phyloP scores from a whole-genome alignment of 2,113 vertebrate species.

The Pipra filicauda region DNA sequence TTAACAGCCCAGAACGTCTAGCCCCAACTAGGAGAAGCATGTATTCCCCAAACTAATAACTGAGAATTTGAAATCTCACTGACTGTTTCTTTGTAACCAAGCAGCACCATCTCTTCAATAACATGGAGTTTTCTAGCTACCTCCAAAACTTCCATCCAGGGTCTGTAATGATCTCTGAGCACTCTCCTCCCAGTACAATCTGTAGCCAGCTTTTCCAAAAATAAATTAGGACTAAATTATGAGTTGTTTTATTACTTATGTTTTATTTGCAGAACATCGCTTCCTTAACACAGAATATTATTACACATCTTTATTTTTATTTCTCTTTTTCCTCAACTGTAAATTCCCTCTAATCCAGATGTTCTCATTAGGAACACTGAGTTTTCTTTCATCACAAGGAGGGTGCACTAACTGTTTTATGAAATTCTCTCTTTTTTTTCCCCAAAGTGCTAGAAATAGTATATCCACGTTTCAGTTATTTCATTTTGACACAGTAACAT shows the following conservation, averaged over 20 bases:
- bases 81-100: neutral
- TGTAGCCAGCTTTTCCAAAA: neutral
- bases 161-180: neutral
- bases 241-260: neutral
- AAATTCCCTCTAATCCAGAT: neutral
- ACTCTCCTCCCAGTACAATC: neutral
- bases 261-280: neutral
- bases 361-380: neutral
- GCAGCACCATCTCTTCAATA: neutral
- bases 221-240: neutral
- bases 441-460: neutral
- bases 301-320: neutral
- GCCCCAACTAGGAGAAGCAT: neutral
- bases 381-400: neutral
- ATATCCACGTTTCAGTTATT: neutral
- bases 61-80: neutral
- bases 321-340: neutral
- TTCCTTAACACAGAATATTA: neutral
- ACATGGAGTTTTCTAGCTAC: neutral
- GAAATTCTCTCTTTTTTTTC: neutral
- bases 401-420: neutral
- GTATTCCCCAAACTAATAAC: neutral
- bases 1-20: neutral
- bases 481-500: neutral
- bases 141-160: neutral